Base-by-base conservation (phyloP, 1,140 invertebrate genomes). In the Whitmania pigra region DNA sequence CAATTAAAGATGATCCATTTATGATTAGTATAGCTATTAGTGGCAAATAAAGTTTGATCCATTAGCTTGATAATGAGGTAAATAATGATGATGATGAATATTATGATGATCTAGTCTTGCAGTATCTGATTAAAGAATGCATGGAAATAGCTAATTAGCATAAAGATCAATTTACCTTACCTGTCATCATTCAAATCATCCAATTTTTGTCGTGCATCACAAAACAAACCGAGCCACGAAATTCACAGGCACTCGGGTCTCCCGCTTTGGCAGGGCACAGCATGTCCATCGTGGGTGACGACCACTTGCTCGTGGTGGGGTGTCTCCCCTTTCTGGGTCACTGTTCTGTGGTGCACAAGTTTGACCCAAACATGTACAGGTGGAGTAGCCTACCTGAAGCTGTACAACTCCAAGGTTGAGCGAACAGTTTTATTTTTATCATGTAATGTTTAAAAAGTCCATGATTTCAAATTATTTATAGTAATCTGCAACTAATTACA, bases 301-400 rank as follows among this genome's bases (percentile, higher is more conserved):
- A 91, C 73, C 89, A 87, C 74, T 82, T 96, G 31, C 83, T 95
- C 54, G 79, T 97, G 0, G 89, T 96, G 74, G 93, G 94, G 18
- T 93, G 94, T 11, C 89, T 94, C 74, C 92, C 90, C 63, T 86
- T 90, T 0, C 86, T 75, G 18, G 54, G 75, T 57, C 80, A 80
- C 71, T 81, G 79, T 74, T 77, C 73, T 57, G 86, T 89, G 72
- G 85, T 92, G 11, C 93, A 90, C 88, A 88, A 91, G 76, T 95
- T 89, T 76, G 87, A 91, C 79, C 80, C 91, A 0, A 87, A 88
- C 73, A 86, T 83, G 18, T 87, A 25, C 66, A 25, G 53, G 29
- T 73, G 72, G 72, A 49, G 36, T 13, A 17, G 43, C 43, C 15
- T 49, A 15, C 43, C 43, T 15, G 43, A 49, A 49, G 43, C 43